Evolutionary conservation across 92 coral and sea anemone species (phyloP), one percentile per base, ranked within the genome.

Genomic region (Porites cylindrica): DNA sequence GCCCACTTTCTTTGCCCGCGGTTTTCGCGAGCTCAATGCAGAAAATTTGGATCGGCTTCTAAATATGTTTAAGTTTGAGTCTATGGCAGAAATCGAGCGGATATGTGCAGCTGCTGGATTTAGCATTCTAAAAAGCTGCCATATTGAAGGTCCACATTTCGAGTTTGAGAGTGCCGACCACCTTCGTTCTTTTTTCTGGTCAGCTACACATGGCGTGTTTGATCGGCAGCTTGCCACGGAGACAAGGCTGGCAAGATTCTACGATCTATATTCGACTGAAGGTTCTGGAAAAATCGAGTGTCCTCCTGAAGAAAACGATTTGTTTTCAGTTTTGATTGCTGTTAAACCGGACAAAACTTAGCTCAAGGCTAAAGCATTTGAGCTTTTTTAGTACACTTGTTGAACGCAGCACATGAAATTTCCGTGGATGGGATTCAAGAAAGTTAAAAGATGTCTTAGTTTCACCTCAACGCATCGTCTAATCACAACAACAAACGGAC

Each of bases 151-250:
- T 1, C 6, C 18, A 17, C 60, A n/a, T 50, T n/a, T 17, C 19
- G 61, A 38, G 17, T 65, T 63, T 23, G 11, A n/a, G 10, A 78
- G 10, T 66, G 38, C 8, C 18, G 50, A 65, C 7, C 11, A 32
- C 18, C 26, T 79, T 3, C 17, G 56, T 50, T 79, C 60, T 6
- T 79, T 79, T 64, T 64, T 79, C 72, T 79, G 83, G 83, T 72
- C 73, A 18, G 50, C 72, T 21, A 64, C 83, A 18, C 71, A 78
- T 3, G 72, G 82, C 13, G 59, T 51, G 2, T 78, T 78, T 53
- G 72, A 78, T 64, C 82, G 72, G 6, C 21, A 38, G 71, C 72
- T 63, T 8, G 72, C 8, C 10, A 78, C 60, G 29, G 43, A 78
- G 1, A 72, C 64, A 23, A 78, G 82, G 10, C 70, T 63, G 72